phyloP scores from a whole-genome alignment of 1,140 invertebrate genomes.

The Achatina immaculata region DNA sequence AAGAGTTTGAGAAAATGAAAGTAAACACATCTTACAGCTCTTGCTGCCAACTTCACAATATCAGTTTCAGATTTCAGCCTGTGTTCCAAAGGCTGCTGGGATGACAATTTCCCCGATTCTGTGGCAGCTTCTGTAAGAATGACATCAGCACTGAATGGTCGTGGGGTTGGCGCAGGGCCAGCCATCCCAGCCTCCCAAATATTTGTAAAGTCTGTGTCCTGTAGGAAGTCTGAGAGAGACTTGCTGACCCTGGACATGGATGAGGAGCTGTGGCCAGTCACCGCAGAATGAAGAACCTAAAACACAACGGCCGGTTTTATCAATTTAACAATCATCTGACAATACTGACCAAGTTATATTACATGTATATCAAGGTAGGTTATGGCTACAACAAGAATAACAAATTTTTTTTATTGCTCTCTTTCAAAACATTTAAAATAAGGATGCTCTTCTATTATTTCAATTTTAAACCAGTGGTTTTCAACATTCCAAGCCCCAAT shows the following conservation, averaged over 20 bases:
- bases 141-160: constrained; percentile 32
- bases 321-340: too few species aligned
- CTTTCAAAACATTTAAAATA: too few species aligned
- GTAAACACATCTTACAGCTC: constrained; percentile 63
- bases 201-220: constrained; percentile 58
- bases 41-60: constrained; percentile 71
- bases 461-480: too few species aligned
- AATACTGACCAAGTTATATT: too few species aligned
- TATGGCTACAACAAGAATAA: too few species aligned
- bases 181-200: constrained; percentile 45
- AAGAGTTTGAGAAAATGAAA: too few species aligned
- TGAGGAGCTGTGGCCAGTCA: constrained; percentile 66
- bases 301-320: constrained; percentile 35
- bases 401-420: too few species aligned
- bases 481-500: too few species aligned
- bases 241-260: constrained; percentile 55
- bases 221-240: constrained; percentile 58
- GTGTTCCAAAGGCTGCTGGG: constrained; percentile 16
- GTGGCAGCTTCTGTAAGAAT: constrained; percentile 15
- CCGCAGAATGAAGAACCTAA: constrained; percentile 72
- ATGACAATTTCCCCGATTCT: constrained; percentile 22
- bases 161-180: background rate
- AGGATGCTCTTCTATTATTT: too few species aligned
- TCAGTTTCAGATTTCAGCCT: constrained; percentile 56
- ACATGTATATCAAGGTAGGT: too few species aligned